These are phyloP conservation scores for Vespertilio murinus DNA, from an alignment of 2,797 vertebrate species.

Conservation along the genomic window DNA sequence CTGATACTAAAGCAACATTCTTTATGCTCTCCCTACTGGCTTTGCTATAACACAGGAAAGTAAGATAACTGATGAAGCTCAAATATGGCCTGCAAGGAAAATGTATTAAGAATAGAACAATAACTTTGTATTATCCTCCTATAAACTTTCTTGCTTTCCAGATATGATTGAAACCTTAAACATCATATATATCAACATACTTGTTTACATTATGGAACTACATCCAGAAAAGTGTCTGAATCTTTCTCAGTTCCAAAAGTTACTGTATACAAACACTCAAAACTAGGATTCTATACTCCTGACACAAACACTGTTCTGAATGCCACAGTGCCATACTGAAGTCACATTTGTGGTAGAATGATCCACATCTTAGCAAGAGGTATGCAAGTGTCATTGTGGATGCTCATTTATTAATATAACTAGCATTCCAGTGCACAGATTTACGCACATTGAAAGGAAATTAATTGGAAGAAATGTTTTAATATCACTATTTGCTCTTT, in stretches of 20 bases:
- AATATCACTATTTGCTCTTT: no score
- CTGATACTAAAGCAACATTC: slow-evolving; percentile 30
- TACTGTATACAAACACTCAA: background rate
- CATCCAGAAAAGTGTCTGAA: background rate
- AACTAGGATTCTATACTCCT: background rate
- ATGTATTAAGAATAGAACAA: slow-evolving; percentile 21
- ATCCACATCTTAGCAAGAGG: background rate
- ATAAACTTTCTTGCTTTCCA: background rate
- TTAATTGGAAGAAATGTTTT: no score
- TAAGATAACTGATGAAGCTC: background rate
- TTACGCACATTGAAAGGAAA: no score
- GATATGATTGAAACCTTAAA: background rate
- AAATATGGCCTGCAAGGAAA: background rate
- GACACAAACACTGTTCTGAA: background rate
- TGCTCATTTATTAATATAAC: background rate
- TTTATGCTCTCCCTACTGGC: background rate
- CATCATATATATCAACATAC: background rate
- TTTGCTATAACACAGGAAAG: background rate
- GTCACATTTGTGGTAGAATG: background rate
- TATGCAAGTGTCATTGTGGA: background rate
- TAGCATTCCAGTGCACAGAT: no score
- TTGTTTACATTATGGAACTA: background rate
- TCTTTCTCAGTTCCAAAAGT: background rate
- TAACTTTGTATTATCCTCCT: background rate
- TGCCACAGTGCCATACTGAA: background rate